Conservation (phyloP, 1,140 invertebrate genomes). For the Eciton burchellii region DNA sequence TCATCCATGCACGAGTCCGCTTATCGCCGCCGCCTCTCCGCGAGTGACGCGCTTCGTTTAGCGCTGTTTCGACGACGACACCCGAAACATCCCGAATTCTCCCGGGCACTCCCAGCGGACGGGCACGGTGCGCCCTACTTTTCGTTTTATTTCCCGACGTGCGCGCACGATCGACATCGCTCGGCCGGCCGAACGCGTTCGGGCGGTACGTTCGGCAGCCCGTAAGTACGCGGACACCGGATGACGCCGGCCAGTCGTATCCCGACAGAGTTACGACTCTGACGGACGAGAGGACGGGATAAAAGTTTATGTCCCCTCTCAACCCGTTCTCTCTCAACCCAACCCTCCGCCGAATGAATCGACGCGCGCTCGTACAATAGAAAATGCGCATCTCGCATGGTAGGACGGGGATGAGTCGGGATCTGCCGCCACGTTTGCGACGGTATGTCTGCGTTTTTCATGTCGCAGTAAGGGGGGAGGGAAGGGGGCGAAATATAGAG, state of each 20-base stretch:
- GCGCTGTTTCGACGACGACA: not conserved
- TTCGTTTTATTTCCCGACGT: not conserved
- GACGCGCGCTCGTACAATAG: constrained; percentile 11
- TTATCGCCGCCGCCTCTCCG: constrained; percentile 35
- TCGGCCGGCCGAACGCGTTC: not conserved
- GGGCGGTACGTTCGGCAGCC: not conserved
- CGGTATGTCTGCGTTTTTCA: constrained; percentile 34
- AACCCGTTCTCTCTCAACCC: too few species aligned
- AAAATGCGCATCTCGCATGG: constrained; percentile 50
- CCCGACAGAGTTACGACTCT: constrained; percentile 33
- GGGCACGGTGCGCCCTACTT: not conserved
- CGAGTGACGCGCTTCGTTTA: constrained; percentile 45
- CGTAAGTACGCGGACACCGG: not conserved
- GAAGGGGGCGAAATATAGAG: constrained; percentile 28
- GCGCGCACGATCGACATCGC: not conserved
- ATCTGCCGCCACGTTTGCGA: constrained; percentile 3
- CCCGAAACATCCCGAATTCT: not conserved
- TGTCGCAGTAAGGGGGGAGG: constrained; percentile 27
- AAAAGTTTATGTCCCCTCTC: constrained; percentile 42
- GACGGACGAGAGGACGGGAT: constrained; percentile 29
- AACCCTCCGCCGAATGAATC: constrained; percentile 52
- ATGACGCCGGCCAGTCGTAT: constrained; percentile 12
- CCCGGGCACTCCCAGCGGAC: not conserved
- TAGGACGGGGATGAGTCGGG: constrained; percentile 20
- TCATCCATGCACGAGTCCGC: not conserved